phyloP scores from a whole-genome alignment of 2,797 vertebrate genomes.

The Neopelma chrysocephalum region DNA sequence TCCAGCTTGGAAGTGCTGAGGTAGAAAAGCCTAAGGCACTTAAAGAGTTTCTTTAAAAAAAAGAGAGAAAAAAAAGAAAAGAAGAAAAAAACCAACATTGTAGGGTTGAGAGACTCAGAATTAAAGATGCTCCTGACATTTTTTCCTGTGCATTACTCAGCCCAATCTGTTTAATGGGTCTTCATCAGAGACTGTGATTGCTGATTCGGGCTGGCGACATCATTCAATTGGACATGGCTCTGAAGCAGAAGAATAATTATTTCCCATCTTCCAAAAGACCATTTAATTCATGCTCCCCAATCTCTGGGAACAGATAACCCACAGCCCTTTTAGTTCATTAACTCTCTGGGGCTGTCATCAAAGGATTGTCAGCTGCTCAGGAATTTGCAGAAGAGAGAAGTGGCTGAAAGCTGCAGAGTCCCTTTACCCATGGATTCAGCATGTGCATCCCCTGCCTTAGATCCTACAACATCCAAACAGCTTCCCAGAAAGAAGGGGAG shows the following conservation, averaged over 20 bases:
- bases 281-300: conserved; percentile 66
- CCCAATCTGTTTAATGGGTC: conserved; percentile 75
- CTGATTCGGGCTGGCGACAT: conserved; percentile 67
- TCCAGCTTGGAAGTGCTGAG: conserved; percentile 15
- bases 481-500: background rate
- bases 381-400: background rate
- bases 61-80: accelerated
- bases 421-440: background rate
- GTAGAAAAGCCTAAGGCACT: background rate
- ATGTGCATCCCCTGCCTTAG: background rate
- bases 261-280: conserved; percentile 69
- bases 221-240: conserved; percentile 71
- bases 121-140: conserved; percentile 52
- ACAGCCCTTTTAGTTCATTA: conserved; percentile 62
- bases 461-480: background rate
- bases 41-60: background rate
- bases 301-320: conserved; percentile 69
- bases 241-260: conserved; percentile 75
- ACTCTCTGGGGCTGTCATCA: conserved; percentile 56
- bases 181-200: conserved; percentile 68
- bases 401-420: background rate
- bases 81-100: background rate
- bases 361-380: conserved; percentile 43
- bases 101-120: conserved; percentile 45
- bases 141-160: conserved; percentile 67